These are phyloP conservation scores for Chroicocephalus ridibundus DNA, from an alignment of 2,113 vertebrate species.

Conservation along the genomic window DNA sequence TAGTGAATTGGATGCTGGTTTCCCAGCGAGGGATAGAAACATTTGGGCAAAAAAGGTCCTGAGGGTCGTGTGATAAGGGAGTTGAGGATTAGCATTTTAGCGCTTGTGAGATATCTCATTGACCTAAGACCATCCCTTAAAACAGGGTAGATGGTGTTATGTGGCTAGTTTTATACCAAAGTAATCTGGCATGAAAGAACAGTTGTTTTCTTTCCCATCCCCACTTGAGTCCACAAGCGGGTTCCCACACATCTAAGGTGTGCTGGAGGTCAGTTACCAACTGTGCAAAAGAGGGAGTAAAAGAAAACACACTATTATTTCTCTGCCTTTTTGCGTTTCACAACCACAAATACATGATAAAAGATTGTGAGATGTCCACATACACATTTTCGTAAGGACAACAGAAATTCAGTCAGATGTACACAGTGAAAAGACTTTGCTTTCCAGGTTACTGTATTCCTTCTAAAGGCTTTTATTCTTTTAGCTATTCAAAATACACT, in stretches of 20 bases:
- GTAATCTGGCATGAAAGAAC: background rate
- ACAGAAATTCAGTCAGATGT: background rate
- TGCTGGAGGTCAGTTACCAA: background rate
- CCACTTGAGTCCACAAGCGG: background rate
- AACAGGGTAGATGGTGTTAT: background rate
- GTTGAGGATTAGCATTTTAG: background rate
- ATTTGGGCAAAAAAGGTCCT: background rate
- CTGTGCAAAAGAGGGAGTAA: background rate
- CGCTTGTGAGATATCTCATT: background rate
- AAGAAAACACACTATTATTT: background rate
- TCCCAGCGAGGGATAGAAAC: accelerated
- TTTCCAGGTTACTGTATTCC: background rate
- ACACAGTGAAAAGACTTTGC: background rate
- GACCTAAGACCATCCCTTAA: background rate
- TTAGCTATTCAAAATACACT: background rate
- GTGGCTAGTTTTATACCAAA: background rate
- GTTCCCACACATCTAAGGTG: background rate
- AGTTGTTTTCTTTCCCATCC: background rate
- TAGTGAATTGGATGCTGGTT: background rate
- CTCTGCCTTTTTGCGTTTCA: background rate
- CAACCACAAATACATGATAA: background rate
- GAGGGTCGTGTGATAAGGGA: background rate
- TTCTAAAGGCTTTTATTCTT: background rate
- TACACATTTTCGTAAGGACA: background rate
- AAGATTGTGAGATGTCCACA: background rate